These are phyloP conservation scores for Poeciliopsis turrubarensis DNA, from an alignment of 2,113 vertebrate genomes.

Conservation along the genomic window DNA sequence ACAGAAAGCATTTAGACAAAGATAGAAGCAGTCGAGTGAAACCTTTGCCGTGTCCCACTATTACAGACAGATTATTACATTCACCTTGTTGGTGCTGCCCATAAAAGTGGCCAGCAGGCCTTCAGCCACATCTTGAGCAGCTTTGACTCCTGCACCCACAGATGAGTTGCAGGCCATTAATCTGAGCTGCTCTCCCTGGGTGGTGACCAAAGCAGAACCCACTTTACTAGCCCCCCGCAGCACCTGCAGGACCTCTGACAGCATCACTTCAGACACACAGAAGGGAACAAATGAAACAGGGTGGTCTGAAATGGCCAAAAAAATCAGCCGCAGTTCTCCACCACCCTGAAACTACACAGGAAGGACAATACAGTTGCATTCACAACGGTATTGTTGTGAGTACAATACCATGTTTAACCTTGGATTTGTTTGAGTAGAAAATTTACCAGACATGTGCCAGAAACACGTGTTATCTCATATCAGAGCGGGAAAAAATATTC, in stretches of 20 bases:
- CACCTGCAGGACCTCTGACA: conserved; percentile 77
- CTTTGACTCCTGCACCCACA: conserved; percentile 70
- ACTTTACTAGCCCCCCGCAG: conserved; percentile 80
- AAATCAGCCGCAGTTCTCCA: neutral
- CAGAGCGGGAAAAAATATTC: too few relatives aligned
- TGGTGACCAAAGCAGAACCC: conserved; percentile 72
- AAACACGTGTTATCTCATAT: conserved; percentile 16
- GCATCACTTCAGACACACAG: conserved; percentile 55
- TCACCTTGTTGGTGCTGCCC: conserved; percentile 49
- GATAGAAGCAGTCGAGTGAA: too few relatives aligned
- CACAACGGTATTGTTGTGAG: too few relatives aligned
- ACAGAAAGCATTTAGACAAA: neutral
- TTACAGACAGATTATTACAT: neutral
- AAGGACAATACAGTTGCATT: too few relatives aligned
- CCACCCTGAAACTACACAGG: neutral
- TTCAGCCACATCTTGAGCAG: conserved; percentile 66
- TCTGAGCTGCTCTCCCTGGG: conserved; percentile 78
- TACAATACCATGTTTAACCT: conserved; percentile 37
- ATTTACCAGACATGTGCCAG: neutral
- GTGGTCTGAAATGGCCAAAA: neutral
- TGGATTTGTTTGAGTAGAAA: neutral
- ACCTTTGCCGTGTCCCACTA: neutral
- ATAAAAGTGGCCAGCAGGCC: conserved; percentile 61
- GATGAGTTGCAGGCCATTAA: conserved; percentile 75
- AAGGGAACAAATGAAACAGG: neutral